Evolutionary conservation across 2,797 vertebrate genomes (phyloP).

Genomic region (Coilia nasus): DNA sequence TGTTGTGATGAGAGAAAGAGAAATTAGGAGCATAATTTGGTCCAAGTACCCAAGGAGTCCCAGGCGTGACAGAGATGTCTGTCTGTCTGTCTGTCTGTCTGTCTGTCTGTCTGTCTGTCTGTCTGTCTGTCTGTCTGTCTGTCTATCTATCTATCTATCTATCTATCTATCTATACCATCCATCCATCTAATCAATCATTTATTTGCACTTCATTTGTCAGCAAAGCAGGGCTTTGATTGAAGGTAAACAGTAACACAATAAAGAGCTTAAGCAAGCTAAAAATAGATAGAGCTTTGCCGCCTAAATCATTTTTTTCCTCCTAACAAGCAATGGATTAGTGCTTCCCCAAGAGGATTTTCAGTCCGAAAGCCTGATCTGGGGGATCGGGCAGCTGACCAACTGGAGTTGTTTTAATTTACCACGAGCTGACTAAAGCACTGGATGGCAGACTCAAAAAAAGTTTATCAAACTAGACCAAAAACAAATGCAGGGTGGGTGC

Average conservation of each 20-base stretch:
- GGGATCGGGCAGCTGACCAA: constrained; percentile 37
- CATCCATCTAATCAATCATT: background rate
- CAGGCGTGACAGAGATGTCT: too few relatives aligned
- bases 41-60: too few relatives aligned
- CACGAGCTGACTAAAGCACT: constrained; percentile 18
- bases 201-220: constrained; percentile 34
- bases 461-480: constrained; percentile 10
- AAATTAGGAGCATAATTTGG: background rate
- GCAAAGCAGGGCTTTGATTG: constrained; percentile 26
- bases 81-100: too few relatives aligned
- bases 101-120: background rate
- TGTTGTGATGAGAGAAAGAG: background rate
- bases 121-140: background rate
- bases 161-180: background rate
- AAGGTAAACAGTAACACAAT: constrained; percentile 40
- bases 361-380: constrained; percentile 33
- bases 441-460: background rate
- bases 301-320: constrained; percentile 30
- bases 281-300: constrained; percentile 44
- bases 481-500: background rate
- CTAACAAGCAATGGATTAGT: constrained; percentile 39
- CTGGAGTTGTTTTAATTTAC: constrained; percentile 36
- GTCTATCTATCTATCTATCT: background rate
- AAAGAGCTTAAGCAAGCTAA: constrained; percentile 47
- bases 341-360: constrained; percentile 35